phyloP scores from a whole-genome alignment of 1,140 invertebrate species.

The Phocides pigmalion region DNA sequence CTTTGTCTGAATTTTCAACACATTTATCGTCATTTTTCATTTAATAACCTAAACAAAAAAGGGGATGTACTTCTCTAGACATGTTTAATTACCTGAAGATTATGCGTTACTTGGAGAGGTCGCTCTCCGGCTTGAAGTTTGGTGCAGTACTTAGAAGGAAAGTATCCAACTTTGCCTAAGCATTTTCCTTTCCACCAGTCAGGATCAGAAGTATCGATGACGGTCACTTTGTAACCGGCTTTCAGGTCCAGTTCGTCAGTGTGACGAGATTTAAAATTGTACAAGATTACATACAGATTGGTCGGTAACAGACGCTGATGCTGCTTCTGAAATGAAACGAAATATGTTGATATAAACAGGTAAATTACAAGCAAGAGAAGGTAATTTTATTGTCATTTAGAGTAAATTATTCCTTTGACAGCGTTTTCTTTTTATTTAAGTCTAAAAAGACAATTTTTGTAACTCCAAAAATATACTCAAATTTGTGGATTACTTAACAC shows the following conservation, averaged over 20 bases:
- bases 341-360: background rate
- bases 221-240: slow-evolving; percentile 97
- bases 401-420: too few relatives aligned
- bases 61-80: too few relatives aligned
- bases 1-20: too few relatives aligned
- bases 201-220: slow-evolving; percentile 96
- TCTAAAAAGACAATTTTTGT: too few relatives aligned
- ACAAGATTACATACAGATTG: slow-evolving; percentile 96
- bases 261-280: slow-evolving; percentile 97
- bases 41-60: too few relatives aligned
- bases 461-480: too few relatives aligned
- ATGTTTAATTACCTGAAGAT: slow-evolving; percentile 85
- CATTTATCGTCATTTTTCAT: too few relatives aligned
- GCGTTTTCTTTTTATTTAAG: too few relatives aligned
- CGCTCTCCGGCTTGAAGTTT: slow-evolving; percentile 94
- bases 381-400: too few relatives aligned
- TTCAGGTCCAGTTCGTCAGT: slow-evolving; percentile 97
- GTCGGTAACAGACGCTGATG: slow-evolving; percentile 93
- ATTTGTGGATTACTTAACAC: too few relatives aligned
- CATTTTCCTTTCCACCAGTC: slow-evolving; percentile 99
- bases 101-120: slow-evolving; percentile 92
- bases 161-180: slow-evolving; percentile 95
- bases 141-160: slow-evolving; percentile 97
- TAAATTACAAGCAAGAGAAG: too few relatives aligned
- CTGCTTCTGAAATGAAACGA: slow-evolving; percentile 86